Percentiles rank a stretch among this genome's conserved stretches.
Evolutionary conservation across 1,140 invertebrate species (phyloP).

Genomic region (Drosophila chauvacae): DNA sequence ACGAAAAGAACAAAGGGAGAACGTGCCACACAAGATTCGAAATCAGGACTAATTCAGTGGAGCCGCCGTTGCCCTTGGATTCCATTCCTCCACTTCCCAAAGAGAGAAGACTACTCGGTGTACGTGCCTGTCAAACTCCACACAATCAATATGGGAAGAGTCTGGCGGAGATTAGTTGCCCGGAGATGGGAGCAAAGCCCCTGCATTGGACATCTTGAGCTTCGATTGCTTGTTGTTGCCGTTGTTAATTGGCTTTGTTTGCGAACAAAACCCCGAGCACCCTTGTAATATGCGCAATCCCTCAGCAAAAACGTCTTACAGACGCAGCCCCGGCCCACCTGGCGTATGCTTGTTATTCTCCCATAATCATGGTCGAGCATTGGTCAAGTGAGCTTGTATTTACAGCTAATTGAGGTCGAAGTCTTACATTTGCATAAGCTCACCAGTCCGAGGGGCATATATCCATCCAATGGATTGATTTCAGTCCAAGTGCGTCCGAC

Average conservation of each 20-base stretch:
- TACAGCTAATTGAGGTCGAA: constrained; percentile 56
- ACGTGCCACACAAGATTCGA: constrained; percentile 57
- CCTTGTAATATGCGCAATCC: constrained; percentile 14
- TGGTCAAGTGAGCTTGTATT: constrained; percentile 50
- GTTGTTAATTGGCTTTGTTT: constrained; percentile 67
- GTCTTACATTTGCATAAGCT: constrained; percentile 46
- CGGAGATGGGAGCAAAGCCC: constrained; percentile 14
- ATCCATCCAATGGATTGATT: constrained; percentile 9
- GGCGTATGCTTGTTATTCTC: constrained; percentile 65
- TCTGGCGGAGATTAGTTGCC: constrained; percentile 39
- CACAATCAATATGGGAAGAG: constrained; percentile 45
- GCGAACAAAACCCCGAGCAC: constrained; percentile 21
- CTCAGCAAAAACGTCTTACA: constrained; percentile 38
- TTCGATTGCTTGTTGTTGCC: constrained; percentile 53
- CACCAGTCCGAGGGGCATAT: neutral
- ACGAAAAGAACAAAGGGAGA: constrained; percentile 8
- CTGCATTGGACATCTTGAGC: constrained; percentile 28
- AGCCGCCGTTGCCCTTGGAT: constrained; percentile 9
- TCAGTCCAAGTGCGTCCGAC: constrained; percentile 13
- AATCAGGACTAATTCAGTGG: constrained; percentile 65
- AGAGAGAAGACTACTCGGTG: constrained; percentile 1
- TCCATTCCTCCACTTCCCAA: constrained; percentile 1
- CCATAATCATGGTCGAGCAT: constrained; percentile 37
- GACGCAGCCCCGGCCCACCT: constrained; percentile 32
- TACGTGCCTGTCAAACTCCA: constrained; percentile 57